These are phyloP conservation scores for Excalfactoria chinensis DNA, from an alignment of 2,113 vertebrate species.

Conservation along the genomic window DNA sequence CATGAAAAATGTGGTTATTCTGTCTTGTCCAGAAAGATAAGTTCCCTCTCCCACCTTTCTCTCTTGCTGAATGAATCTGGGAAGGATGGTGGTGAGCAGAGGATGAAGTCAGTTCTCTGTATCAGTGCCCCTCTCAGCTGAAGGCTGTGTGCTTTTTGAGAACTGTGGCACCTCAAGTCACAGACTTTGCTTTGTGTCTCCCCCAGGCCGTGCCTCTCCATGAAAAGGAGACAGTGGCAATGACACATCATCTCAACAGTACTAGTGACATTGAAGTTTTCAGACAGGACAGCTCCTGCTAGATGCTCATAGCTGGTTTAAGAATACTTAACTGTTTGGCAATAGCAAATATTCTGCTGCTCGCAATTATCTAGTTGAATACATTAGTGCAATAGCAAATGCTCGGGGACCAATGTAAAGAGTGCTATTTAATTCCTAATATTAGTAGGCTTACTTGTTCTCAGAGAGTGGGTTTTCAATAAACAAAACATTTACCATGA, in stretches of 20 bases:
- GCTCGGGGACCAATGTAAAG: neutral
- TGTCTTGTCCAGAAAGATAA: neutral
- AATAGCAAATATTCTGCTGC: neutral
- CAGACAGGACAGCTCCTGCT: neutral
- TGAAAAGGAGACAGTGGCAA: neutral
- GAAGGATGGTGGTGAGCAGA: neutral
- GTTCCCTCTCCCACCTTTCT: neutral
- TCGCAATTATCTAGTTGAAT: neutral
- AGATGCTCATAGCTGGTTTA: neutral
- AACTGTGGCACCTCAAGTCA: neutral
- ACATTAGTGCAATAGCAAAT: neutral
- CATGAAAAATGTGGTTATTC: neutral
- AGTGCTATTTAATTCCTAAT: neutral
- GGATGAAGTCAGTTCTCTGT: neutral
- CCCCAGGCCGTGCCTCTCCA: rapidly evolving
- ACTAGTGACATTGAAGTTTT: neutral
- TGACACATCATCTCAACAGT: no score
- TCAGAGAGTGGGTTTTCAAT: constrained; percentile 17
- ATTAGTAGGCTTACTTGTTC: neutral
- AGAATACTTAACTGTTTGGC: neutral
- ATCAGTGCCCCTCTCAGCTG: neutral
- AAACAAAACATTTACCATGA: constrained; percentile 17
- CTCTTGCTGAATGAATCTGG: neutral
- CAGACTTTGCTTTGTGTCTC: neutral
- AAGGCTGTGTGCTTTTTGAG: neutral